Base-by-base conservation (phyloP, 37 sponge, comb jelly and placozoan species). In the Beroe ovata region DNA sequence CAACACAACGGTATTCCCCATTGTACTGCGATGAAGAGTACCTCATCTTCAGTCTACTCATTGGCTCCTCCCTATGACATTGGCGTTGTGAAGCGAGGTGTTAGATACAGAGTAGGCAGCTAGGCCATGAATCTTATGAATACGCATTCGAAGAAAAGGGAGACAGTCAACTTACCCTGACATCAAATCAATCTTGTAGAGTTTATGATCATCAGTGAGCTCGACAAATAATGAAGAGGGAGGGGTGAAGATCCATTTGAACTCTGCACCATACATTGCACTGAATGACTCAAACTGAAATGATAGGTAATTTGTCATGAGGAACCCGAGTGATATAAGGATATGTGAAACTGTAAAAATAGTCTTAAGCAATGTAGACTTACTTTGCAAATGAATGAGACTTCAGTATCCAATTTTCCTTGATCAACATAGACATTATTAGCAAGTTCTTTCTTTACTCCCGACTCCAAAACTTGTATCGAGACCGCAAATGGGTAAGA, bases 1-100 rank as follows among this genome's bases (percentile, higher is more conserved):
- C 33, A 37, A 77, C 38, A 77, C 84, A 77, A 21, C 54, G 35
- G 54, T 42, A 77, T 30, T 77, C 33, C 8, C 84, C 84, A 35
- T 40, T 36, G 38, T 77, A 77, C 20, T 42, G 36, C n/a, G 23
- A 32, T n/a, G 84, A 77, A 3, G 84, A 77, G 47, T 40, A 77
- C 84, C 41, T 37, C 2, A 77, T 23, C 54, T 11, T 47, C 54
- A 47, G 54, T 47, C 11, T 11, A 16, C 11, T 47, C 11, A 47
- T 47, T 47, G n/a, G n/a, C n/a, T n/a, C n/a, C n/a, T n/a, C n/a
- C n/a, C n/a, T n/a, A n/a, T n/a, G n/a, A n/a, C n/a, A n/a, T n/a
- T n/a, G n/a, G n/a, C n/a, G n/a, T n/a, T n/a, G n/a, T n/a, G n/a
- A n/a, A n/a, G n/a, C n/a, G n/a, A n/a, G n/a, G n/a, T n/a, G n/a